These are phyloP conservation scores for Synergus japonicus DNA, from an alignment of 2,888 invertebrate genomes.

Conservation along the genomic window DNA sequence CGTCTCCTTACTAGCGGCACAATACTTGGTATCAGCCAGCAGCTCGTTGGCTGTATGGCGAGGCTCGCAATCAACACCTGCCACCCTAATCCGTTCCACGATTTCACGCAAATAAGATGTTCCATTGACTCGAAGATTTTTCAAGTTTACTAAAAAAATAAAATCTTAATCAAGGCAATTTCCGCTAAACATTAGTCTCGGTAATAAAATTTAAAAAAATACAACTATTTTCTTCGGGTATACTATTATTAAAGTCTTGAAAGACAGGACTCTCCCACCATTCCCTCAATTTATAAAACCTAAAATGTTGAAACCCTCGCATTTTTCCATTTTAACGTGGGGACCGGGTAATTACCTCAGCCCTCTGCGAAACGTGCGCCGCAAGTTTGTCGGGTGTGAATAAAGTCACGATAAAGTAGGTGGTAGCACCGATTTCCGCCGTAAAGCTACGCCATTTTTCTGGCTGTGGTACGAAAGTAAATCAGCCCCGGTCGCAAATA, in stretches of 20 bases:
- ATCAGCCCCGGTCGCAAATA: conserved; percentile 62
- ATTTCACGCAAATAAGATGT: conserved; percentile 19
- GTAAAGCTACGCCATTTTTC: conserved; percentile 61
- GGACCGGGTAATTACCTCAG: conserved; percentile 31
- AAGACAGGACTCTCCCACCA: neutral
- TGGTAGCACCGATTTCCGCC: conserved; percentile 59
- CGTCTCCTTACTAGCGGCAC: conserved; percentile 59
- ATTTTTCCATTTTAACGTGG: conserved; percentile 20
- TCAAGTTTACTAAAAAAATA: neutral
- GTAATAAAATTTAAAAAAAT: neutral
- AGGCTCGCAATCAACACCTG: conserved; percentile 63
- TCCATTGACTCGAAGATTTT: neutral
- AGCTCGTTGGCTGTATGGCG: conserved; percentile 16
- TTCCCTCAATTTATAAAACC: neutral
- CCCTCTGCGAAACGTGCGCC: neutral
- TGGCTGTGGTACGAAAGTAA: conserved; percentile 56
- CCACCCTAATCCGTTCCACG: conserved; percentile 12
- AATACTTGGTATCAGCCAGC: conserved; percentile 53
- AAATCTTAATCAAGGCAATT: neutral
- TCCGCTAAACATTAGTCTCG: neutral
- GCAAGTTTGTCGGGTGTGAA: conserved; percentile 32
- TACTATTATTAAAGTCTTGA: neutral
- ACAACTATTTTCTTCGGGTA: neutral
- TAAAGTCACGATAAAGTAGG: conserved; percentile 54
- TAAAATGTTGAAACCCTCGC: neutral